These are phyloP conservation scores for Crocallis elinguaria DNA, from an alignment of 2,888 invertebrate species.

Conservation along the genomic window DNA sequence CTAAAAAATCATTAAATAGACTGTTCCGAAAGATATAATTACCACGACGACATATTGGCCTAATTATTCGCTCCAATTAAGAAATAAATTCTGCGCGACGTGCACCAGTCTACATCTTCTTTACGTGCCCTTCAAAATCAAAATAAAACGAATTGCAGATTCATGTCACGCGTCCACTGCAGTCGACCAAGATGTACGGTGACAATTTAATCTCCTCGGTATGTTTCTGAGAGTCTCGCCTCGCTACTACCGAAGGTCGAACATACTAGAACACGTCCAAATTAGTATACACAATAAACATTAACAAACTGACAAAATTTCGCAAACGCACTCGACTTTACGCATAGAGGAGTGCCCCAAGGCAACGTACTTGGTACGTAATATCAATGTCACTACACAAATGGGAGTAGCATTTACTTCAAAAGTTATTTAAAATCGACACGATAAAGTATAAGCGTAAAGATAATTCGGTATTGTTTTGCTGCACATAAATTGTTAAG, in stretches of 20 bases:
- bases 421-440: conserved; percentile 19
- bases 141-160: conserved; percentile 41
- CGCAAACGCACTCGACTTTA: conserved; percentile 33
- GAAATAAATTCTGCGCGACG: conserved; percentile 11
- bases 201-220: conserved; percentile 51
- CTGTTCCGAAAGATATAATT: too few species aligned
- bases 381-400: conserved; percentile 55
- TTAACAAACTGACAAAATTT: conserved; percentile 46
- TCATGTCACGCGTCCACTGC: conserved; percentile 43
- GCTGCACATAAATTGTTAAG: conserved; percentile 41
- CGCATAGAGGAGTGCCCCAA: conserved; percentile 43
- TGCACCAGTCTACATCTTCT: conserved; percentile 18
- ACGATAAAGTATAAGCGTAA: conserved; percentile 19
- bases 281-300: conserved; percentile 49
- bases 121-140: conserved; percentile 34
- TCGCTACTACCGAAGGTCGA: conserved; percentile 46
- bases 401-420: conserved; percentile 40
- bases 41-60: neutral
- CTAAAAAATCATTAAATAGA: too few species aligned
- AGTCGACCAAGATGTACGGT: conserved; percentile 42
- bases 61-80: conserved; percentile 9
- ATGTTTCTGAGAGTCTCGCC: conserved; percentile 18
- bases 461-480: conserved; percentile 37
- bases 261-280: conserved; percentile 51
- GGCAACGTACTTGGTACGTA: conserved; percentile 48